Base-by-base conservation (phyloP, 1,140 invertebrate genomes). In the Tetragonula clypearis region DNA sequence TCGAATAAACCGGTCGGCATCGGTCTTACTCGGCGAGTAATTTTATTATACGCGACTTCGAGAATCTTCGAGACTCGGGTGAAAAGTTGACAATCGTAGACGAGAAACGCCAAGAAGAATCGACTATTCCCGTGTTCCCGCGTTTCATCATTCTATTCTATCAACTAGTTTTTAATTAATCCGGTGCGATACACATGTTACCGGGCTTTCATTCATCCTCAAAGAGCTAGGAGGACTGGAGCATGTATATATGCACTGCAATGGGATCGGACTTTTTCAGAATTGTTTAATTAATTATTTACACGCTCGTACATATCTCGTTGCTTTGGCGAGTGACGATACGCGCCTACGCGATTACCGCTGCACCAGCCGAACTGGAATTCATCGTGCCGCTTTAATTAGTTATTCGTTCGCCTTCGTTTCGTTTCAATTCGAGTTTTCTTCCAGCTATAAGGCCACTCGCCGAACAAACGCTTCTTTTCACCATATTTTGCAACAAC, bases 241-340 rank as follows among this genome's bases (percentile, higher is more conserved):
- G 23, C 3, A 11, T 21, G 19, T 58, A 23, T 21, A 14, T 35
- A 14, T 35, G 65, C 49, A 74, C 74, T 58, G 17, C 62, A 56
- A 8, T 23, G 11, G 73, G 23, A 68, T 77, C 74, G 69, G 55
- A 83, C 65, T 69, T 78, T 83, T 83, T 65, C 56, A 41, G 56
- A 21, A 84, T 73, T 84, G 56, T 84, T 79, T 84, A 84, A 84
- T 84, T 79, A 84, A 62, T 73, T 84, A 79, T 84, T 84, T 84
- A 84, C 73, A 56, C 69, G 23, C 49, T n/a, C 55, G 19, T 23
- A 8, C 41, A 35, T 35, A 17, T 30, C 12, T 68, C 35, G 53
- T 58, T 55, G 19, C 14, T 71, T 58, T 49, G 30, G 0, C 30
- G 74, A 83, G 75, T 49, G 62, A 74, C 79, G 79, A 65, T 65